Evolutionary conservation across 2,113 vertebrate species (phyloP).

Genomic region (Oreochromis niloticus): DNA sequence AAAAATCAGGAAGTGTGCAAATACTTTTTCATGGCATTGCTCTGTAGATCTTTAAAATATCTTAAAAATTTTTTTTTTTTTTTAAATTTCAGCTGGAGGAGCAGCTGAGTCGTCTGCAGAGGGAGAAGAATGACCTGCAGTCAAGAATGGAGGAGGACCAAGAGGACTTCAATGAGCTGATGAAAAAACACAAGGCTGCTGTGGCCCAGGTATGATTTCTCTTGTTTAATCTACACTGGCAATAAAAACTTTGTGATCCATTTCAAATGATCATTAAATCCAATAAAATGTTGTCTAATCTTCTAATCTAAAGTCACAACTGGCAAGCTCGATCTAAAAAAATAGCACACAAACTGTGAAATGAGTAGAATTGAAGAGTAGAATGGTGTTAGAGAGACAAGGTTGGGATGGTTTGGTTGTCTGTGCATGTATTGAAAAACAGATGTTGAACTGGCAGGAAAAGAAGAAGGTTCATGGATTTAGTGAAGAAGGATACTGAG

Average conservation of each 20-base stretch:
- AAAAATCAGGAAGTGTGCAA: neutral
- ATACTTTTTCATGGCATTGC: neutral
- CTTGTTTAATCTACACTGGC: neutral
- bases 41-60: neutral
- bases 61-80: neutral
- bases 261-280: neutral
- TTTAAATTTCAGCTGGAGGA: conserved; percentile 83
- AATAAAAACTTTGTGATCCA: neutral
- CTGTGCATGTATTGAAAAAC: no score
- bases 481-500: no score
- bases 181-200: conserved; percentile 97
- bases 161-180: conserved; percentile 96
- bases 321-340: neutral
- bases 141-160: conserved; percentile 95
- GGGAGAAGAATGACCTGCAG: conserved; percentile 94
- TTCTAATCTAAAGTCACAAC: neutral
- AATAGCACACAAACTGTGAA: no score
- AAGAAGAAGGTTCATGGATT: no score
- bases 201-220: conserved; percentile 82
- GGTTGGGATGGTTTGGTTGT: no score
- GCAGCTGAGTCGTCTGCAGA: conserved; percentile 92
- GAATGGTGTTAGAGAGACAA: no score
- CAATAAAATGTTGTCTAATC: neutral
- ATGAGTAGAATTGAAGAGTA: no score
- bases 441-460: no score